These are phyloP conservation scores for Seira sanloemensis DNA, from an alignment of 2,888 invertebrate species.

Conservation along the genomic window DNA sequence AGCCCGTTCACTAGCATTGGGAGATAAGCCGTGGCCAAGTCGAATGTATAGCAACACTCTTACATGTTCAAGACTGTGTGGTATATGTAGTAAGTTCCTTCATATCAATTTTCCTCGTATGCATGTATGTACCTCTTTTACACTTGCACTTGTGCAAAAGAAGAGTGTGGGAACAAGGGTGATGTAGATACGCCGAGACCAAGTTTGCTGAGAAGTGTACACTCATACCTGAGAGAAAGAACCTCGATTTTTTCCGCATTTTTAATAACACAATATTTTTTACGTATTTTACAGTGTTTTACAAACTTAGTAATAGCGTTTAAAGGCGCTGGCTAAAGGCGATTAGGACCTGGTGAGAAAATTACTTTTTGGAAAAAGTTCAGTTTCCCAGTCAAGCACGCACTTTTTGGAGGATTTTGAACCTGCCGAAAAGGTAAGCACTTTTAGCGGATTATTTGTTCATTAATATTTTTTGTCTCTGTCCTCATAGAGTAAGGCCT, in stretches of 20 bases:
- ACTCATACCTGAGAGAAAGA: slow-evolving; percentile 5
- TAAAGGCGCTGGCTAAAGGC: background rate
- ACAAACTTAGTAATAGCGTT: background rate
- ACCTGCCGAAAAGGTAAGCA: background rate
- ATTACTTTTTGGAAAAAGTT: background rate
- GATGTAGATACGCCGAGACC: too few relatives aligned
- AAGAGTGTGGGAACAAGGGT: background rate
- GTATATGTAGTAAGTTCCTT: too few relatives aligned
- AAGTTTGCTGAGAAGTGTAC: too few relatives aligned
- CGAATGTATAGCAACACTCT: too few relatives aligned
- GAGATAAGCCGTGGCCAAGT: background rate
- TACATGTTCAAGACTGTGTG: too few relatives aligned
- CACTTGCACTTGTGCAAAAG: background rate
- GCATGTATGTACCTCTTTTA: too few relatives aligned
- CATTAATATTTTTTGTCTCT: too few relatives aligned
- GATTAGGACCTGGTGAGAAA: background rate
- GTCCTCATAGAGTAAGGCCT: too few relatives aligned
- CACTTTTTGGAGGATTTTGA: background rate
- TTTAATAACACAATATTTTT: background rate
- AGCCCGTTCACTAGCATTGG: background rate
- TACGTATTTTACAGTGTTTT: slow-evolving; percentile 12
- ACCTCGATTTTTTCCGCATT: slow-evolving; percentile 10
- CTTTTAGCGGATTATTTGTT: background rate
- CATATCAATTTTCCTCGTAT: background rate
- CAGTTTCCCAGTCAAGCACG: background rate